Evolutionary conservation across 2,113 vertebrate species (phyloP), one percentile per base, ranked within the genome.

Genomic region (Leucosticte australis): DNA sequence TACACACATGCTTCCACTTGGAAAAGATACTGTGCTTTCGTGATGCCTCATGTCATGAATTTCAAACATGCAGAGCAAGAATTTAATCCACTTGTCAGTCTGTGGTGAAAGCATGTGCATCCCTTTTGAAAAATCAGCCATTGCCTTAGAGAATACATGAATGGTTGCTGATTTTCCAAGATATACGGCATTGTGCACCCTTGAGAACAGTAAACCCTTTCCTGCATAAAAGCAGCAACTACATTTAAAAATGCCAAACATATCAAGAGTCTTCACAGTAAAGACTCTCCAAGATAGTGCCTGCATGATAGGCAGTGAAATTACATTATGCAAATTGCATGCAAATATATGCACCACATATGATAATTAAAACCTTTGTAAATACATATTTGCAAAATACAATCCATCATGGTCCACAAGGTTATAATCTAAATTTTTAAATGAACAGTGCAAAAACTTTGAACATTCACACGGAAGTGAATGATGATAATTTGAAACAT

Each of bases 331-430:
- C 21, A 94, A 93, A 95, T 89, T 64, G 2, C 31, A 92, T 95
- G 94, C 79, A 97, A 96, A 97, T 97, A 55, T 92, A 97, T 95
- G 62, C 81, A 84, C 9, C 0, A 0, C 55, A 87, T 77, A 87
- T 2, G 20, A 92, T 94, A 96, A 95, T 96, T 86, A 96, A 93
- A 87, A 87, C 83, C 47, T 94, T 88, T 69, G 73, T 80, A 93
- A 95, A 94, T 65, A 92, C 55, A 28, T 95, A 92, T 97, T 97
- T 95, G 89, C 83, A 95, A 96, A 97, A 95, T 89, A 92, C 73
- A 92, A 95, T 93, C 77, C 68, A 31, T 95, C 84, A 82, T 65
- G 68, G 83, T 84, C 95, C 71, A 50, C 15, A 39, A 97, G 88
- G 94, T 93, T 97, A 83, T 94, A 96, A 91, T 94, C 69, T 95